A percentile compares a stretch with the other conserved stretches of the same genome.
These are phyloP conservation scores for Argyra leucocephala DNA, from an alignment of 2,888 invertebrate species.

Conservation along the genomic window DNA sequence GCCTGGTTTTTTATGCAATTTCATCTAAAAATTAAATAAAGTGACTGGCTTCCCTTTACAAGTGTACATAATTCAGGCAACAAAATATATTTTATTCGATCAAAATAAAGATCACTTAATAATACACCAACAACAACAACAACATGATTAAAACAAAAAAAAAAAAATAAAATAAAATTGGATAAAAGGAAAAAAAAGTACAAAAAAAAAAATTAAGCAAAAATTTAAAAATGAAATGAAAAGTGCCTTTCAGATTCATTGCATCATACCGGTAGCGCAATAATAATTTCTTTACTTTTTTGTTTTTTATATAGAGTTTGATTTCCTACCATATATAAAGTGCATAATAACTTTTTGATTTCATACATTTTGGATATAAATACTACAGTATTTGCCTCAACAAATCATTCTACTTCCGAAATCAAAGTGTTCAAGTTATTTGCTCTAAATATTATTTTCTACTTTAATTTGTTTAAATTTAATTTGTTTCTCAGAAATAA, in stretches of 20 bases:
- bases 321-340: neutral
- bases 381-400: neutral
- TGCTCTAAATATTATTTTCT: neutral
- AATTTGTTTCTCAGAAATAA: too few relatives aligned
- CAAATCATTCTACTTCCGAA: neutral
- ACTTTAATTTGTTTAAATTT: too few relatives aligned
- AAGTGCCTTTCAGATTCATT: neutral
- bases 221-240: neutral
- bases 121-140: too few relatives aligned
- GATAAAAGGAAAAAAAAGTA: neutral
- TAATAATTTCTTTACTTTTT: neutral
- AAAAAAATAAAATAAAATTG: too few relatives aligned
- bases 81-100: neutral
- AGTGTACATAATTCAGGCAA: neutral
- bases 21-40: neutral
- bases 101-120: neutral
- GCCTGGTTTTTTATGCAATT: neutral
- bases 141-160: too few relatives aligned
- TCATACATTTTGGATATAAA: neutral
- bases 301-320: neutral
- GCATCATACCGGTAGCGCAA: conserved; percentile 5
- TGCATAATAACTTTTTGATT: neutral
- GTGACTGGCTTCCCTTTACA: neutral
- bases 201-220: too few relatives aligned
- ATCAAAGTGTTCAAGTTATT: neutral